Base-by-base conservation (phyloP, 2,888 invertebrate genomes). In the Esperia sulphurella region DNA sequence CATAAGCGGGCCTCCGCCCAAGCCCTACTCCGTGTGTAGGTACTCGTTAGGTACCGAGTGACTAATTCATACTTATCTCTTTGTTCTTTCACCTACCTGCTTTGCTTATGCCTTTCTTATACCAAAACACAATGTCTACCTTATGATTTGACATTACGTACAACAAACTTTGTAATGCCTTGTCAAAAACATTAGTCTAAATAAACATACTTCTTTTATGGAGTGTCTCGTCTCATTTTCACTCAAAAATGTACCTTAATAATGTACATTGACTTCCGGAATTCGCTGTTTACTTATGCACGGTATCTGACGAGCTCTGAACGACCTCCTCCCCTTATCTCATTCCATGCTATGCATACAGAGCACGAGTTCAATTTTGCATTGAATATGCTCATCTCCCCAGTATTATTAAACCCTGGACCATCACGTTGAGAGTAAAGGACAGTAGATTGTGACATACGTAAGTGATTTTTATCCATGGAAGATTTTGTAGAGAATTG, bases 1-100 rank as follows among this genome's bases (percentile, higher is more conserved):
- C 83, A 83, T 83, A 78, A 77, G 71, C 72, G 76, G 82, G 75
- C 82, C 79, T 75, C 75, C 75, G 76, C 75, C 71, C 71, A 74
- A 58, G 66, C 68, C 69, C 64, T 59, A 64, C 65, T 73, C 43
- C 46, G 45, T 39, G 68, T 66, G 65, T 21, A 21, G 28, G 38
- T 44, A 44, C 43, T 35, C 2, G 21, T 5, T 21, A 21, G 12
- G 21, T 30, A 50, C 52, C 65, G 63, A 71, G 71, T 66, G 62
- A 58, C 60, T 63, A 59, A 52, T 56, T 57, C 50, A 55, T 54
- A 59, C 35, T 53, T 52, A 50, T 46, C 50, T 12, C 64, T 68
- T 65, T 68, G 64, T 71, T 66, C 58, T 56, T 57, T 61, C 59
- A 54, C 59, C 53, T 55, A 57, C 53, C 58, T 39, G 8, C 9